phyloP scores from a whole-genome alignment of 2,113 vertebrate genomes.

The Rhinolophus sinicus region DNA sequence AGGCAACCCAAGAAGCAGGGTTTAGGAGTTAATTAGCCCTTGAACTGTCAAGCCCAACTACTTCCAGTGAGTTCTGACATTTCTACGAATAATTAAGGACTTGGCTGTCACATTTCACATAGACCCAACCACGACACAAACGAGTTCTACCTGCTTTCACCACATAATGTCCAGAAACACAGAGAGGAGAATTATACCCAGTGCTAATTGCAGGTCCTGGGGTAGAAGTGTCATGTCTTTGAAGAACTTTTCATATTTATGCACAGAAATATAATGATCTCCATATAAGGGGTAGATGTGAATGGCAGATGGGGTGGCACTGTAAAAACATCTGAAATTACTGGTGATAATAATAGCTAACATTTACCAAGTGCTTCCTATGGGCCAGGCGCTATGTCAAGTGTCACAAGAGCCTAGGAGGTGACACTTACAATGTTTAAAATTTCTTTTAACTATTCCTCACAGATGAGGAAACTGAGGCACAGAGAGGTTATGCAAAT shows the following conservation, averaged over 20 bases:
- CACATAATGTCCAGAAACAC: slow-evolving; percentile 31
- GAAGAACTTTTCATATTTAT: slow-evolving; percentile 64
- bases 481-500: neutral
- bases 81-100: slow-evolving; percentile 86
- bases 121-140: slow-evolving; percentile 68
- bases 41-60: slow-evolving; percentile 84
- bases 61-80: slow-evolving; percentile 84
- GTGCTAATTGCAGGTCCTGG: slow-evolving; percentile 50
- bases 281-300: slow-evolving; percentile 52
- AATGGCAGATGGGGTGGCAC: neutral
- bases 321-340: slow-evolving; percentile 38
- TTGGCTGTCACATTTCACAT: slow-evolving; percentile 78
- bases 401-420: neutral
- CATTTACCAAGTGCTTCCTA: neutral
- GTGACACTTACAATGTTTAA: neutral
- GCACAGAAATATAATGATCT: slow-evolving; percentile 35
- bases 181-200: slow-evolving; percentile 35
- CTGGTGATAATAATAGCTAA: neutral
- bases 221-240: slow-evolving; percentile 63
- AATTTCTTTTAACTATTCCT: neutral
- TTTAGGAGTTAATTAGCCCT: slow-evolving; percentile 85
- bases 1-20: slow-evolving; percentile 75
- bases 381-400: neutral
- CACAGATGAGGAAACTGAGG: neutral
- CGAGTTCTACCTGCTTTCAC: slow-evolving; percentile 73